Base-by-base conservation (phyloP, 2,888 invertebrate species). In the Cosmopolites sordidus region DNA sequence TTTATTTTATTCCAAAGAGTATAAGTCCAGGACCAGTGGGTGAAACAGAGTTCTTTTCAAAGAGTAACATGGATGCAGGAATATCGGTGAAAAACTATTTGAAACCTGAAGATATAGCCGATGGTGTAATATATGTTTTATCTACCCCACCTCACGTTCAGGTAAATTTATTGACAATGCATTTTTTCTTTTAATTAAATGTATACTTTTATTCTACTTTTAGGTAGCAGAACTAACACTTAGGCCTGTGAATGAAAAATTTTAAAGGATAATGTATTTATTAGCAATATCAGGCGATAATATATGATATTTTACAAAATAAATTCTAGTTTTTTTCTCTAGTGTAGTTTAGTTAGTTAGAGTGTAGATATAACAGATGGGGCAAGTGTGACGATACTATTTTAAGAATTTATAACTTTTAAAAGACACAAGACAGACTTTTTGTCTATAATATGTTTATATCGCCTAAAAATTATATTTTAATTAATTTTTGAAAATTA, bases 21-120 rank as follows among this genome's bases (percentile, higher is more conserved):
- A 18, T 53, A 11, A 53, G 53, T 33, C 53, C 53, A 9, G 53
- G 53, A 1, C 38, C 43, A 3, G 48, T 49, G 4, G n/a, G n/a
- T n/a, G 33, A 30, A n/a, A 49, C 53, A 4, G 49, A 43, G 27
- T 18, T 53, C 15, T n/a, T n/a, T n/a, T 27, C 22, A 6, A 22
- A 43, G 11, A 17, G 15, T 1, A 22, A 43, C 2, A 18, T 27
- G 27, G 2, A 2, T 43, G 12, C 27, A 3, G 27, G 15, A 27
- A 14, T 12, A 12, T 18, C 27, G 15, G n/a, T 48, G 5, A 48
- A 48, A 27, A 16, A 14, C 6, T 29, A 40, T 9, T 43, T 49
- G 17, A 33, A 53, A 14, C 39, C 48, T 3, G 14, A 14, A 8
- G 43, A 53, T 18, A 41, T 53, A 2, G 43, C 48, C 14, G 48